phyloP scores from a whole-genome alignment of 2,797 vertebrate species.

The Gobio occitaniae region DNA sequence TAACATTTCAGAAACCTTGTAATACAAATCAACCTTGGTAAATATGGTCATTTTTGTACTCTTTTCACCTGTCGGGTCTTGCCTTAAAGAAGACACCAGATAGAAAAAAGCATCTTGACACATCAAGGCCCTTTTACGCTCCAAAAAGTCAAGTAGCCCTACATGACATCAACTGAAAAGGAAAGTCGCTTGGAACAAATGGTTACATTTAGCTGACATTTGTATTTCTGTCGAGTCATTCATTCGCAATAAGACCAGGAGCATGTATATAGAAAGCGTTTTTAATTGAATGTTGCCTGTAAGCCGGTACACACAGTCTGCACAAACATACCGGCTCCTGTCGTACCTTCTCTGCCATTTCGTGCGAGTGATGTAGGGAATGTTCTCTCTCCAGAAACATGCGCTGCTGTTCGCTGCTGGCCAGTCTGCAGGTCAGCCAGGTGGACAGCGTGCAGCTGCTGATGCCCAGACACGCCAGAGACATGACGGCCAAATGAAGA shows the following conservation, averaged over 20 bases:
- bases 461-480: slow-evolving; percentile 93
- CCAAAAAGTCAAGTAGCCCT: not conserved
- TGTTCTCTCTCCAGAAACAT: slow-evolving; percentile 99
- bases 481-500: slow-evolving; percentile 92
- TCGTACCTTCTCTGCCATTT: slow-evolving; percentile 97
- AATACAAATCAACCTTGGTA: not conserved
- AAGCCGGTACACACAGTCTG: not conserved
- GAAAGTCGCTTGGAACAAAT: too few species aligned
- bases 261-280: not conserved
- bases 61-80: too few species aligned
- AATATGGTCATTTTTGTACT: too few species aligned
- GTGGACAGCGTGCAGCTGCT: slow-evolving; percentile 94
- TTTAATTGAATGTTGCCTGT: not conserved
- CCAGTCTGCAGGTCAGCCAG: slow-evolving; percentile 96
- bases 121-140: not conserved
- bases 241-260: not conserved
- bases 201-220: too few species aligned
- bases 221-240: not conserved
- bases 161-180: not conserved
- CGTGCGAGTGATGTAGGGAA: slow-evolving; percentile 96
- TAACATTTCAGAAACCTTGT: not conserved
- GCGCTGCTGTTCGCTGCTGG: slow-evolving; percentile 96
- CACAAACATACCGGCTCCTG: slow-evolving; percentile 24
- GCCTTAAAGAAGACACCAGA: too few species aligned
- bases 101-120: too few species aligned